Base-by-base conservation (phyloP, 2,888 invertebrate species). In the Phasia obesa region DNA sequence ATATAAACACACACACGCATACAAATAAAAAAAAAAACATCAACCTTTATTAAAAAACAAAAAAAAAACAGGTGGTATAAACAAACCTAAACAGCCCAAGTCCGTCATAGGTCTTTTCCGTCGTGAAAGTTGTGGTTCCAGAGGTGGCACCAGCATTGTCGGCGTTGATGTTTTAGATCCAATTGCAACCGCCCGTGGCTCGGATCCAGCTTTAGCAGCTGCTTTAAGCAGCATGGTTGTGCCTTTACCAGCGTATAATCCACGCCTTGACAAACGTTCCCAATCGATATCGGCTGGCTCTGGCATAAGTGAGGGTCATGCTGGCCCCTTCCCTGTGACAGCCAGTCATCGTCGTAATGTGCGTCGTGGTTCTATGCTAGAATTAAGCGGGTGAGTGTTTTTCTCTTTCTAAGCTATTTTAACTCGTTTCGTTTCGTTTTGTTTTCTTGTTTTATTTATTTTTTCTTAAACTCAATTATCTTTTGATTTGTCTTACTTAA, bases 21-120 rank as follows among this genome's bases (percentile, higher is more conserved):
- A n/a, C n/a, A n/a, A n/a, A n/a, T 35, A 23, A 62, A 25, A 57
- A n/a, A 13, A 27, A 81, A 23, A 17, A 55, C 19, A 65, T 7
- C 21, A 77, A 81, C 62, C 60, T 42, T 69, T 55, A 42, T 31
- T 27, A 7, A 70, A 60, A 70, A 44, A 53, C 47, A 47, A 55
- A 55, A 35, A 80, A 60, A 84, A 85, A 86, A 65, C 86, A 96
- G 96, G 96, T 92, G 96, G 96, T 89, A 94, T 97, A 92, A 96
- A 96, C 92, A 96, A 96, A 93, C 96, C 96, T 91, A 95, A 96
- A 92, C 93, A 94, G 92, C 94, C 95, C 87, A 95, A 95, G 92
- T 96, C 97, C 92, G 96, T 97, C 92, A 96, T 97, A 93, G 97
- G 97, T 92, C 93, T 97, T 85, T 97, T 97, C 92, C 94, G 96